These are phyloP conservation scores for Ranitomeya variabilis DNA, from an alignment of 2,113 vertebrate species.

Conservation along the genomic window DNA sequence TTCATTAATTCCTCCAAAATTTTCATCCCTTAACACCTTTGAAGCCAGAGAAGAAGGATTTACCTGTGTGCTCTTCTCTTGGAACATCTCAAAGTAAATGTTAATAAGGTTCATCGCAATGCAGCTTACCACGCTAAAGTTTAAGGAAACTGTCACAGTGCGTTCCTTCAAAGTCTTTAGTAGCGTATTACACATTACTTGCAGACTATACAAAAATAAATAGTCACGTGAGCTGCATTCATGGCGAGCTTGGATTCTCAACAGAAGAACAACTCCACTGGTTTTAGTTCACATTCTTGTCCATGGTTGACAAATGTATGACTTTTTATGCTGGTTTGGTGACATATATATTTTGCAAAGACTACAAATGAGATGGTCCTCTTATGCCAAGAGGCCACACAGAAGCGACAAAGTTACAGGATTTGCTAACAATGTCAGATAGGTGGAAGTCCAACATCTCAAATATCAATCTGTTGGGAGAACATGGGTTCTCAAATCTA, in stretches of 20 bases:
- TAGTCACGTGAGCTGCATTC: not conserved
- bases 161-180: slow-evolving; percentile 7
- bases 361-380: not conserved
- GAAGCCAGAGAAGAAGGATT: slow-evolving; percentile 48
- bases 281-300: not conserved
- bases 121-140: slow-evolving; percentile 10
- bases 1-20: slow-evolving; percentile 54
- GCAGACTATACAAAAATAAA: not conserved
- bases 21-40: slow-evolving; percentile 46
- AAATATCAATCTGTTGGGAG: no score
- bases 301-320: not conserved
- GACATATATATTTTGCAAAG: not conserved
- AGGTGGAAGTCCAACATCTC: no score
- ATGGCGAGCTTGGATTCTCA: not conserved
- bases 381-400: no score
- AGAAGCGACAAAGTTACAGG: no score
- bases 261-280: not conserved
- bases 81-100: slow-evolving; percentile 35
- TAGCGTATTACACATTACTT: not conserved
- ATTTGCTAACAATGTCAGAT: no score
- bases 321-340: not conserved
- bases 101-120: slow-evolving; percentile 13
- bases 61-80: slow-evolving; percentile 6
- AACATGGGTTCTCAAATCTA: no score
- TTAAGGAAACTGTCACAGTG: slow-evolving; percentile 13